Conservation (phyloP, 1,140 invertebrate species). For the Pseudomyrmex pallidus region DNA sequence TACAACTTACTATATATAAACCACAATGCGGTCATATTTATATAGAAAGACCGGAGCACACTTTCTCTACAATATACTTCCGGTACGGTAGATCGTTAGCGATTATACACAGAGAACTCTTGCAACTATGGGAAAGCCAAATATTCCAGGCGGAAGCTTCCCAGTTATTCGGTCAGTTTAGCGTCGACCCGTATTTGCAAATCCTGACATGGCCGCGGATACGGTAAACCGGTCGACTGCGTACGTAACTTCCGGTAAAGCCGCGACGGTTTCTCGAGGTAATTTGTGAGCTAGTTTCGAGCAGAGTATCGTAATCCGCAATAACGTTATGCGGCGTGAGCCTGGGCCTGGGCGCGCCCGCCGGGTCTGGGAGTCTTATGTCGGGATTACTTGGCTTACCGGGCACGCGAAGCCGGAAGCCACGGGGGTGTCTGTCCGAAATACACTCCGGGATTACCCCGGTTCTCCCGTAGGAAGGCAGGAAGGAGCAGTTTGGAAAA, state of each 20-base stretch:
- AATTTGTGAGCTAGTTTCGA: slow-evolving; percentile 82
- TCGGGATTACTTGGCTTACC: slow-evolving; percentile 80
- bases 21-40: neutral
- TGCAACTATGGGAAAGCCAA: slow-evolving; percentile 24
- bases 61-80: neutral
- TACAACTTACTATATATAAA: no score
- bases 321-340: slow-evolving; percentile 77
- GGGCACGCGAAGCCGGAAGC: slow-evolving; percentile 77
- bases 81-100: neutral
- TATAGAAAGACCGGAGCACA: neutral
- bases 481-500: slow-evolving; percentile 69
- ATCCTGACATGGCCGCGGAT: slow-evolving; percentile 61
- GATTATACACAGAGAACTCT: slow-evolving; percentile 25
- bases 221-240: slow-evolving; percentile 54
- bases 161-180: slow-evolving; percentile 62
- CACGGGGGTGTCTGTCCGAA: slow-evolving; percentile 72
- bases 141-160: slow-evolving; percentile 39
- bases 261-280: slow-evolving; percentile 81
- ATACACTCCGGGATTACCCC: slow-evolving; percentile 72
- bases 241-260: slow-evolving; percentile 79
- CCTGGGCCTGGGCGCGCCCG: slow-evolving; percentile 60
- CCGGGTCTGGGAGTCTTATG: slow-evolving; percentile 77
- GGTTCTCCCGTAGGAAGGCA: slow-evolving; percentile 54
- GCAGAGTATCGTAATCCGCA: slow-evolving; percentile 80
- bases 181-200: slow-evolving; percentile 60